Base-by-base conservation (phyloP, 1,140 invertebrate genomes). In the Saccostrea echinata region DNA sequence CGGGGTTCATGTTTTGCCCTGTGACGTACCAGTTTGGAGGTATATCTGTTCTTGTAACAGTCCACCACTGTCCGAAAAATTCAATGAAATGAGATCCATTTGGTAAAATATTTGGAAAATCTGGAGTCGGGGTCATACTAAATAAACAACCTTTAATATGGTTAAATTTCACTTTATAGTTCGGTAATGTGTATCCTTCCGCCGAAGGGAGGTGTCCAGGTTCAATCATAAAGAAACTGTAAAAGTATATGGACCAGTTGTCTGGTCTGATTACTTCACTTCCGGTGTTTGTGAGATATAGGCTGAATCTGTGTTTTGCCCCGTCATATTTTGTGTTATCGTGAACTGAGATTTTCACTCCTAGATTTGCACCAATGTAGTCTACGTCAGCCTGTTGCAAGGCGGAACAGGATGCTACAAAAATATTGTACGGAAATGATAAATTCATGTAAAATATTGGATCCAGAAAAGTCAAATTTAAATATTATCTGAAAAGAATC, bases 21-120 rank as follows among this genome's bases (percentile, higher is more conserved):
- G 85, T 61, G 1, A 94, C 88, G 35, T 92, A 93, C 92, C 92
- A 93, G 21, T 93, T 93, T 9, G 93, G 93, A 53, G 92, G 91
- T 12, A 91, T 83, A 52, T 94, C 93, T 21, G 92, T 92, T 33
- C 86, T 91, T 3, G 93, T 91, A 3, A 93, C 92, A 12, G 90
- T 91, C 92, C 92, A 94, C 61, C 89, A 53, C 2, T 53, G 61
- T 1, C 55, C 87, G 68, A 76, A 88, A 57, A 88, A 88, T 9
- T 64, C 51, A 16, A 88, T 6, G 2, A 52, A 52, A 21, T 71
- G 61, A 35, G 55, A 61, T n/a, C 9, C 76, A 21, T 68, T 71
- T 21, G 80, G 24, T 18, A 1, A 12, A 30, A 88, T 80, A 0
- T 86, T 33, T n/a, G 51, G 61, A 71, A 91, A 91, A 9, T 86